Evolutionary conservation across 2,888 invertebrate genomes (phyloP), one percentile per base, ranked within the genome.

Genomic region (Orthonevra nobilis): DNA sequence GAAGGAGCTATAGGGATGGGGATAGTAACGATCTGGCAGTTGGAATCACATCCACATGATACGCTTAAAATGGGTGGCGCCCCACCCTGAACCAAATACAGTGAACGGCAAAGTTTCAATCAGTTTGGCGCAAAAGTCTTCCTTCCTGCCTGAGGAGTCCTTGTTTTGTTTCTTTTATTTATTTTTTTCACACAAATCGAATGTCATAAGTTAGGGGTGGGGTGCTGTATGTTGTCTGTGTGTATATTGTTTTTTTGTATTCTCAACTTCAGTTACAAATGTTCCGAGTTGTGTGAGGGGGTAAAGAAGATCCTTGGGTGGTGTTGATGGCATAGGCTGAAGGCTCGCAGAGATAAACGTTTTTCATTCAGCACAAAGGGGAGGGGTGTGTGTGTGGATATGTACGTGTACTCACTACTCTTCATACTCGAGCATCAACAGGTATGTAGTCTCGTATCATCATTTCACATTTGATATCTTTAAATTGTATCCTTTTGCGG

Each of bases 51-150:
- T 79, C 74, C 61, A 66, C 66, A 66, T 81, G 81, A 81, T 81
- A 81, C 81, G 81, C 70, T 81, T 77, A 72, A 81, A 68, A 79
- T n/a, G n/a, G n/a, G n/a, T n/a, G 72, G 63, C 72, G 48, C 75
- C 70, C n/a, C n/a, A n/a, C n/a, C n/a, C n/a, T n/a, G n/a, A n/a
- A n/a, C n/a, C 75, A 42, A 72, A 81, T n/a, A 64, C 66, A 72
- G 70, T 77, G 66, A 77, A 82, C 82, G 82, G 69, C 73, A 70
- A 82, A 82, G 73, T 82, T 82, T 82, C 82, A 81, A 82, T 82
- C 82, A 82, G 82, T 81, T 82, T 82, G 81, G 56, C 60, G 61
- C 77, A 77, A 68, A 73, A 73, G 66, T 66, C 73, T 72, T 68
- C 72, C 79, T 66, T 50, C 52, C 34, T 60, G 30, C 48, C 50